These are phyloP conservation scores for Cactoblastis cactorum DNA, from an alignment of 2,888 invertebrate genomes.

Conservation along the genomic window DNA sequence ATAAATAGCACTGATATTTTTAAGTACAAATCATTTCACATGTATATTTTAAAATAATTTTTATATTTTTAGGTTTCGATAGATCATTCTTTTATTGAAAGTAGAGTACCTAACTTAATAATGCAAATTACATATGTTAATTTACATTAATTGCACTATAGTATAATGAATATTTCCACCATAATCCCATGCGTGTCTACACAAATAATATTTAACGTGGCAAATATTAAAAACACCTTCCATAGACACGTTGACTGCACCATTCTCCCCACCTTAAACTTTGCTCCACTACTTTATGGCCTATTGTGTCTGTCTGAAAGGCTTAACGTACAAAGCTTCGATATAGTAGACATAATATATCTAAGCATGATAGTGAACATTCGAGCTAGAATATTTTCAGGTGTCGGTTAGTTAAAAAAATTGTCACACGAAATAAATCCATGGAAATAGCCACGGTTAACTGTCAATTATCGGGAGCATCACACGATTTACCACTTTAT, in stretches of 20 bases:
- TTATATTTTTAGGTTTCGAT: not conserved
- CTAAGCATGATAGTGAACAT: not conserved
- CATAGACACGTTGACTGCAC: not conserved
- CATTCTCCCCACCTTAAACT: not conserved
- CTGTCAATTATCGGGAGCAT: constrained; percentile 15
- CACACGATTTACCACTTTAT: constrained; percentile 19
- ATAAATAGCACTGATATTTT: not conserved
- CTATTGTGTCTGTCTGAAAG: constrained; percentile 56
- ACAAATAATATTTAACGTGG: too few species aligned
- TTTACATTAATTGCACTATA: too few species aligned
- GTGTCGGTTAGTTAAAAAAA: not conserved
- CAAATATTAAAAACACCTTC: too few species aligned
- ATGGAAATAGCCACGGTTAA: constrained; percentile 27
- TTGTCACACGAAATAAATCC: not conserved
- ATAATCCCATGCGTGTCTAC: too few species aligned
- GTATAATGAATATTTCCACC: not conserved
- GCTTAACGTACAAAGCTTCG: constrained; percentile 45
- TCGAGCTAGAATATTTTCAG: not conserved
- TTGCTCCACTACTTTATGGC: not conserved
- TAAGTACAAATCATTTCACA: not conserved
- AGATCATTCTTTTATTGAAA: not conserved
- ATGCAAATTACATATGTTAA: too few species aligned
- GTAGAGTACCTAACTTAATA: not conserved
- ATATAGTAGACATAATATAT: too few species aligned
- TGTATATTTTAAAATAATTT: not conserved